Evolutionary conservation across 2,888 invertebrate species (phyloP), one percentile per base, ranked within the genome.

Genomic region (Lutraria lutraria): DNA sequence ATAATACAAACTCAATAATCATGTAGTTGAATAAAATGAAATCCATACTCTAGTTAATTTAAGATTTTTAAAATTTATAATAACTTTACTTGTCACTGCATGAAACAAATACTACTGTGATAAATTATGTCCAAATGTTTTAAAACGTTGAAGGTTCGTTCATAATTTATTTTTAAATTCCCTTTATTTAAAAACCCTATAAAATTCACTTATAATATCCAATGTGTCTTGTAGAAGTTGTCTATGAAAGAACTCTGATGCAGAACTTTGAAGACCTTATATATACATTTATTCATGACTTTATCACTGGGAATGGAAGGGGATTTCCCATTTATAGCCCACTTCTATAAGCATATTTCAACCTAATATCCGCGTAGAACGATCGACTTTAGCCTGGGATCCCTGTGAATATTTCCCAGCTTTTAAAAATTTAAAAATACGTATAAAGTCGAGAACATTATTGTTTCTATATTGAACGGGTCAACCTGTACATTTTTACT

Each of bases 191-290:
- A 68, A 68, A 10, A 25, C 25, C 25, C 25, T 10, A 10, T 25
- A n/a, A 68, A 68, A 25, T 43, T 68, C 63, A 68, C 63, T 10
- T 10, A 63, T 63, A 68, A 68, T n/a, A 68, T 68, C 63, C 63
- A 68, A 68, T 8, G 25, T 25, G 63, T 68, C 25, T 68, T 25
- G 25, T n/a, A n/a, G 0, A n/a, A n/a, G 8, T 68, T 12, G 63
- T n/a, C 0, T 25, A 12, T 25, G n/a, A 4, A 25, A 68, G 25
- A 12, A 68, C 63, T 68, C 63, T 68, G 63, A 12, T 13, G n/a
- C 12, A 68, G 63, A 25, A 25, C 63, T 25, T n/a, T 25, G 25
- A 68, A 8, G 76, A 16, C 3, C 34, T 19, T 31, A 76, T 76
- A 76, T 25, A 76, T 76, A 16, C 25, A 76, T 76, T 19, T 76